Evolutionary conservation across 2,113 vertebrate species (phyloP).

Genomic region (Hucho hucho): DNA sequence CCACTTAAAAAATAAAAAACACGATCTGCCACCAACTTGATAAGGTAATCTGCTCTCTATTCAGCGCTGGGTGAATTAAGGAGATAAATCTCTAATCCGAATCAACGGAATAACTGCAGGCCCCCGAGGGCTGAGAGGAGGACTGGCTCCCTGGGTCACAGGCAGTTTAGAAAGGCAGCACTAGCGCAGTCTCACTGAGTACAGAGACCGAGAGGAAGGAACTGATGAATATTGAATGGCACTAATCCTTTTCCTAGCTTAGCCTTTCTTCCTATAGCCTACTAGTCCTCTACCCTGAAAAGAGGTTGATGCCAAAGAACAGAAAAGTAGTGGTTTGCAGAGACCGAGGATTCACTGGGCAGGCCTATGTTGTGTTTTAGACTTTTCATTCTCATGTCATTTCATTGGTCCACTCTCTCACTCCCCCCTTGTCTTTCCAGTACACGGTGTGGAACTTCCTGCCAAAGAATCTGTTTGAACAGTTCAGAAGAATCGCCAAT

Average conservation of each 20-base stretch:
- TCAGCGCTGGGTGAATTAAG: conserved; percentile 39
- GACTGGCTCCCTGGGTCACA: conserved; percentile 21
- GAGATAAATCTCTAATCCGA: conserved; percentile 52
- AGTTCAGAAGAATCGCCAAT: conserved; percentile 99
- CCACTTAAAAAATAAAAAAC: conserved; percentile 31
- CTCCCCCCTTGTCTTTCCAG: conserved; percentile 59
- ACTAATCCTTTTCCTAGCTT: conserved; percentile 39
- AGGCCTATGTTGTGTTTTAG: neutral
- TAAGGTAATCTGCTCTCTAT: conserved; percentile 48
- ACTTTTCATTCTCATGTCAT: neutral
- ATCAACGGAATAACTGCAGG: conserved; percentile 56
- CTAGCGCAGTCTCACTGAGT: neutral
- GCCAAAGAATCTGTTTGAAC: conserved; percentile 98
- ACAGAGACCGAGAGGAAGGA: conserved; percentile 9
- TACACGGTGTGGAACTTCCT: conserved; percentile 99
- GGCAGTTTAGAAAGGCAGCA: conserved; percentile 39
- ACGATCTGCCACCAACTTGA: conserved; percentile 24
- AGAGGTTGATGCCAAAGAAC: too few relatives aligned
- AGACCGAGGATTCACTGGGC: neutral
- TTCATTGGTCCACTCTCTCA: neutral
- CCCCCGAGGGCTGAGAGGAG: conserved; percentile 9
- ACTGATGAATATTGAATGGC: conserved; percentile 33
- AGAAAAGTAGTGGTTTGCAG: too few relatives aligned
- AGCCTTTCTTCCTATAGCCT: conserved; percentile 20
- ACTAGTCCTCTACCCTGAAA: too few relatives aligned